Percentiles rank a stretch among this genome's conserved stretches.
Conservation (phyloP, 2,113 vertebrate species). For the Stictonetta naevosa region DNA sequence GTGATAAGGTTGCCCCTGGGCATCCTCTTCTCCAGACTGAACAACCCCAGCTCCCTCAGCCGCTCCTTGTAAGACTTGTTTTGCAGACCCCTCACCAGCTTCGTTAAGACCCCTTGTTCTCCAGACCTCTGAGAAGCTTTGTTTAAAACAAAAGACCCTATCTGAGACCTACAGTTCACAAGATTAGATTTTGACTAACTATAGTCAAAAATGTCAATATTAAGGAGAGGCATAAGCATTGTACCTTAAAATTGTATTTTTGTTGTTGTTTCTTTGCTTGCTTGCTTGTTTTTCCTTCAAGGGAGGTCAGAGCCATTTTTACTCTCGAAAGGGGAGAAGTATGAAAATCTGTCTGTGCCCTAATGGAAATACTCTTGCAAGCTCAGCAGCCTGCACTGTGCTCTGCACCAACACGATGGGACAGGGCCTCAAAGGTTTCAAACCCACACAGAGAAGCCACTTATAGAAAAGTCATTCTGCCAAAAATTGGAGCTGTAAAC, state of each 20-base stretch:
- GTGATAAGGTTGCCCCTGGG: no score
- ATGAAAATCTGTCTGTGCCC: background rate
- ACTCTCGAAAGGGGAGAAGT: background rate
- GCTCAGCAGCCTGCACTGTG: background rate
- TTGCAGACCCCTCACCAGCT: no score
- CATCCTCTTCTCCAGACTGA: no score
- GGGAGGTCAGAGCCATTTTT: background rate
- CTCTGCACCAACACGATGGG: rapidly evolving
- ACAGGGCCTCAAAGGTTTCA: rapidly evolving
- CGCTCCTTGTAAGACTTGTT: no score
- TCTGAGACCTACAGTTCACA: background rate
- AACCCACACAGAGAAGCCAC: background rate
- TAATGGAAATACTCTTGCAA: background rate
- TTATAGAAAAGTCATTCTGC: background rate
- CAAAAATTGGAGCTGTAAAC: background rate
- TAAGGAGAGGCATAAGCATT: background rate
- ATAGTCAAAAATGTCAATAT: background rate
- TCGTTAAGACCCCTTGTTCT: no score
- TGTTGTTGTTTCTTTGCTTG: no score
- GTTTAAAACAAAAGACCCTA: background rate
- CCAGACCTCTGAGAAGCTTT: no score
- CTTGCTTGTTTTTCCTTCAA: background rate
- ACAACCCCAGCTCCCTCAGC: no score
- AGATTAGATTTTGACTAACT: background rate
- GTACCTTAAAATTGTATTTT: background rate